A percentile compares a stretch with the other conserved stretches of the same genome.
Conservation (phyloP, 2,888 invertebrate species). For the Cecidostiba fungosa region DNA sequence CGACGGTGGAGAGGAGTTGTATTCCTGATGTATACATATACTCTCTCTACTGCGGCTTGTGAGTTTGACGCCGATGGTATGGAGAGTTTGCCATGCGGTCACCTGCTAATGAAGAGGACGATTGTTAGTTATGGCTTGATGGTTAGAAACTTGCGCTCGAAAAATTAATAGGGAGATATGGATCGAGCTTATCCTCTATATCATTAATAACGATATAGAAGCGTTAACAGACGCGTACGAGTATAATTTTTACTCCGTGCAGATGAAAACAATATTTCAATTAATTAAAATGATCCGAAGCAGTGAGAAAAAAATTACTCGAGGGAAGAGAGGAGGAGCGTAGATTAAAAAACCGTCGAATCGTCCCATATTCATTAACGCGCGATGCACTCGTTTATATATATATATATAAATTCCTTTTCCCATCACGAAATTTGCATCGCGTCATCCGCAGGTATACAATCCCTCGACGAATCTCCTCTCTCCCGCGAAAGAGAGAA, state of each 20-base stretch:
- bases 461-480: not conserved
- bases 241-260: no score
- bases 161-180: no score
- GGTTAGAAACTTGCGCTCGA: not conserved
- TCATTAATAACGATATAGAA: not conserved
- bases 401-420: not conserved
- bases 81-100: not conserved
- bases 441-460: not conserved
- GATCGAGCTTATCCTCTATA: no score
- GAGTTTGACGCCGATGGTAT: not conserved
- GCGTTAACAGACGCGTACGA: no score
- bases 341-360: not conserved
- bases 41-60: not conserved
- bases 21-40: not conserved
- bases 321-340: not conserved
- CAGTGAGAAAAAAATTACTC: not conserved
- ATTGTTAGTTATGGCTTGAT: not conserved
- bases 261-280: not conserved
- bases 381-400: not conserved
- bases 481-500: not conserved
- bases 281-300: not conserved
- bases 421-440: not conserved
- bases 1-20: slow-evolving; percentile 16
- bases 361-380: not conserved
- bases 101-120: slow-evolving; percentile 3